Evolutionary conservation across 2,797 vertebrate species (phyloP).

Genomic region (Spinus pinus): DNA sequence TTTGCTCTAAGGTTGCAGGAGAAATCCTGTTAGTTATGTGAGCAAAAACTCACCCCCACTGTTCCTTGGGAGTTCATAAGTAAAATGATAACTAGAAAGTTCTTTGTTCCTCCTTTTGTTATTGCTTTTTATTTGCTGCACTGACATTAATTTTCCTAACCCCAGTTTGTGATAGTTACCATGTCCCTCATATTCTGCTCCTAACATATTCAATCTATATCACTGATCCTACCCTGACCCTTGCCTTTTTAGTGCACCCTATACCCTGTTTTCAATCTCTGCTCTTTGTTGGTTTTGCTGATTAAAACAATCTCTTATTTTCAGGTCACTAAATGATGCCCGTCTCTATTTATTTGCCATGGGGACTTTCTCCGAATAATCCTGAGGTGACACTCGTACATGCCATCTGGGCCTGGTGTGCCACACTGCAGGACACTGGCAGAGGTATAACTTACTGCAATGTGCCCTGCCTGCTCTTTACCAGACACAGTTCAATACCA

Average conservation of each 20-base stretch:
- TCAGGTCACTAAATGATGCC: background rate
- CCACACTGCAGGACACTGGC: background rate
- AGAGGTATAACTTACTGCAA: background rate
- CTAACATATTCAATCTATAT: background rate
- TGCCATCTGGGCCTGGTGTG: background rate
- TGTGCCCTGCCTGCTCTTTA: background rate
- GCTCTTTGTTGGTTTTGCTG: background rate
- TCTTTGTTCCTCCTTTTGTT: background rate
- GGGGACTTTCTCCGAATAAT: accelerated
- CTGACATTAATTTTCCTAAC: background rate
- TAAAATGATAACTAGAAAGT: background rate
- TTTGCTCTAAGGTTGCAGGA: background rate
- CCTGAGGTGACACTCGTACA: background rate
- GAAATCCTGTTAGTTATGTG: background rate
- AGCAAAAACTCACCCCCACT: background rate
- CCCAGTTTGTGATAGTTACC: background rate
- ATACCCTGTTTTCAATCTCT: background rate
- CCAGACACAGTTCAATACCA: background rate
- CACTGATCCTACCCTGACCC: background rate
- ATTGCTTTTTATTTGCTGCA: background rate
- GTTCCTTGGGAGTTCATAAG: background rate
- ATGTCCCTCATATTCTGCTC: background rate
- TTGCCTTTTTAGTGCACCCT: background rate
- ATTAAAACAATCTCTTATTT: background rate
- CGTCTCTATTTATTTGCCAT: background rate